Evolutionary conservation across 1,140 invertebrate species (phyloP), one percentile per base, ranked within the genome.

Genomic region (Oedothorax gibbosus): DNA sequence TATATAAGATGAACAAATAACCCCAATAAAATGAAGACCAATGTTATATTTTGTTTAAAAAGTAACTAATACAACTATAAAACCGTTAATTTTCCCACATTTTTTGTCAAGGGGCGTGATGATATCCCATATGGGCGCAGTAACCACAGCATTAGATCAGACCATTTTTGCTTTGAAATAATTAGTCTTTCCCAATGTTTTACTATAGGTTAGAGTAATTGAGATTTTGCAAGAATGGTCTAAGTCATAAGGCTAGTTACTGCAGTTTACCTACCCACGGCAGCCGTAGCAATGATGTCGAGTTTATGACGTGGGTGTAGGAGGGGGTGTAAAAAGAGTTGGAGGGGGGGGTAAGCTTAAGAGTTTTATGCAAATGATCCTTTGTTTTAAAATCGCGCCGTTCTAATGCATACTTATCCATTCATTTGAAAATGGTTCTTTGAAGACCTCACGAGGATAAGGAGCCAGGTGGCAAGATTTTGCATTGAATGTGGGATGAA

Each of bases 341-440:
- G 64, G 78, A 49, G 50, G n/a, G 10, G 50, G 54, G 80, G 60
- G 80, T 66, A 65, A 79, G 83, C 83, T 85, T 85, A 85, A 85
- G 83, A 85, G 83, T 78, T 85, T 85, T 85, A 85, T 85, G 83
- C 83, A 85, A 85, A 85, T 85, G 76, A 78, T 66, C 76, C n/a
- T 78, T 78, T 78, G 83, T 78, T 78, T 85, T 85, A 85, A 85
- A 85, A 78, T 78, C 76, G 81, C 81, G 83, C 66, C 50, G 20
- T 15, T 50, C 75, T 85, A 85, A 85, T 85, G 83, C 83, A 85
- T 85, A 85, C 83, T 78, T 75, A 85, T 85, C 75, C 75, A 85
- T 85, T 85, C 83, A 85, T 85, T 79, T 51, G 76, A 84, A 84
- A 84, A 84, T 84, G 81, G 81, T 84, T 75, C 50, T 84, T 84